Evolutionary conservation across 1,140 invertebrate genomes (phyloP), one percentile per base, ranked within the genome.

Genomic region (Drosophila fuyamai): DNA sequence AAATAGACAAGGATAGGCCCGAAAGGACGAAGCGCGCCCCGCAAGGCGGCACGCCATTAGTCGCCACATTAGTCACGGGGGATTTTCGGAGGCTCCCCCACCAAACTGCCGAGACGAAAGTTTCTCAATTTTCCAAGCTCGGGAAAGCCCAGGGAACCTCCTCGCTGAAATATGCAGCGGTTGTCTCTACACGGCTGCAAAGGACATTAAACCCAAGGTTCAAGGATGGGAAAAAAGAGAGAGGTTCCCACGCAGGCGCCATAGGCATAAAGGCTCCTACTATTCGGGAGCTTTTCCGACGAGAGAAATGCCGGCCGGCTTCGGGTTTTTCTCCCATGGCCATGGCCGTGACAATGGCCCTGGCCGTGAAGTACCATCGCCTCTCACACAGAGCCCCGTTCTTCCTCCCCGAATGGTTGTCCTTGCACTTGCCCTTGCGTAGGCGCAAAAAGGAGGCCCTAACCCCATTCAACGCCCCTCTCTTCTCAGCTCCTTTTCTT

Each of bases 401-500:
- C 14, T 16, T 38, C 13, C 27, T 32, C 48, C 12, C 38, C 32
- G 14, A 50, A 29, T 36, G 46, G 14, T 51, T 88, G 84, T 83
- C 77, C 84, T 84, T 89, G 84, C 84, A 89, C 80, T 84, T 89
- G 84, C 80, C 85, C 84, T 78, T 83, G 84, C 84, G 84, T 88
- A 89, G 84, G 84, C 76, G 56, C 75, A 55, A 48, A 53, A 6
- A 5, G 8, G 62, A 36, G 41, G 27, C 27, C 29, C 41, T 53
- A n/a, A 1, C 7, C 50, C 40, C 23, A 23, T 23, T 23, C 23
- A 23, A 23, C 3, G 23, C 23, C 38, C 27, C 56, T 40, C 56
- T 40, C 51, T 18, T 36, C 38, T 65, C 62, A n/a, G 46, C 13
- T 4, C 40, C 16, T 60, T 71, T 46, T 38, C 36, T 44, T 78